Base-by-base conservation (phyloP, 2,888 invertebrate genomes). In the Xiphydria camelus region DNA sequence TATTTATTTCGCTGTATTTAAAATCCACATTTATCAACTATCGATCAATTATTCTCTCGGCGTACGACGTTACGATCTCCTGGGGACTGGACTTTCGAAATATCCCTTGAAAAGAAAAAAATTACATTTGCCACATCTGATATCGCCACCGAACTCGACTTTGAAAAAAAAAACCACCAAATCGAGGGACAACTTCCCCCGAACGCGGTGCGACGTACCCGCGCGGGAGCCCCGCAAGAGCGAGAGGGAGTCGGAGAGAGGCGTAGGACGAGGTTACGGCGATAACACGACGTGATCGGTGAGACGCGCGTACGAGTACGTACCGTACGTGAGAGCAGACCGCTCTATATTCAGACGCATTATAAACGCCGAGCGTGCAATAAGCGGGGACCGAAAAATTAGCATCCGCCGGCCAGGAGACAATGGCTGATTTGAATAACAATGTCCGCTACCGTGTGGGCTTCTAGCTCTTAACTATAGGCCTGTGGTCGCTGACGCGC, bases 351-450 rank as follows among this genome's bases (percentile, higher is more conserved):
- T 61, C 61, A 59, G 61, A 62, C 69, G 62, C 68, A 64, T 70
- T 68, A 61, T 64, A 69, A 68, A 68, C 68, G 63, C 63, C 62
- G 57, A 60, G 66, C 63, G 65, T 65, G 68, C 70, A 71, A 68
- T 70, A 67, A 71, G 59, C 62, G 59, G 61, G 54, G 57, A 61
- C 61, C 61, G 55, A 71, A 68, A 71, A 72, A 72, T 71, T 68
- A 69, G 65, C 71, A 70, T 72, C 66, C 62, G 61, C 68, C 61
- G 44, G 53, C 50, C 47, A 47, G 47, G 57, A 73, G 69, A 73
- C 72, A 73, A 73, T 73, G 66, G 61, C 65, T 73, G 66, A 73
- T 73, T 73, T 73, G 70, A 73, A 73, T 73, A 70, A 72, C 72
- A 73, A 73, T 72, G 71, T 69, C 57, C 63, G 72, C 72, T 73